Evolutionary conservation across 1,140 invertebrate genomes (phyloP).

Genomic region (Sycophaga agraensis): DNA sequence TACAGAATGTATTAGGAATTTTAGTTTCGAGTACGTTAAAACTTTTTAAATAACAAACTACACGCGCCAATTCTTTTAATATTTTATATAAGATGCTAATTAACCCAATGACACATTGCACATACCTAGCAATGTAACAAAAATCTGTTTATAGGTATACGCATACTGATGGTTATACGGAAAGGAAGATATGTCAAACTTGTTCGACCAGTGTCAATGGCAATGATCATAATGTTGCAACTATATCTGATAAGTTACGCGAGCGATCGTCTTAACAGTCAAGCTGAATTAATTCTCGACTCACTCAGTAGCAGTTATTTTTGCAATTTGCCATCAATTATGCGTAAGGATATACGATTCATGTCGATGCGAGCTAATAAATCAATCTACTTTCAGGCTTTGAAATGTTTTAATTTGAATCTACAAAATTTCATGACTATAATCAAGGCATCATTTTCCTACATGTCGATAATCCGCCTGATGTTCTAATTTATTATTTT

Average conservation of each 20-base stretch:
- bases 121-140: neutral
- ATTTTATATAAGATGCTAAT: too few species aligned
- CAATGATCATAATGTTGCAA: slow-evolving; percentile 32
- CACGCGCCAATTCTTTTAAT: too few species aligned
- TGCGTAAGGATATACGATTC: slow-evolving; percentile 33
- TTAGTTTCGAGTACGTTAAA: too few species aligned
- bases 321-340: slow-evolving; percentile 31
- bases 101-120: neutral
- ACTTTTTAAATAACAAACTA: too few species aligned
- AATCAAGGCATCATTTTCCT: slow-evolving; percentile 36
- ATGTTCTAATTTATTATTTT: too few species aligned
- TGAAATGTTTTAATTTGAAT: slow-evolving; percentile 35
- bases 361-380: slow-evolving; percentile 34
- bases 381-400: slow-evolving; percentile 33
- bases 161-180: slow-evolving; percentile 31
- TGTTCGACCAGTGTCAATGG: slow-evolving; percentile 19
- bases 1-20: too few species aligned
- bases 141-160: slow-evolving; percentile 34
- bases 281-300: slow-evolving; percentile 26
- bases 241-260: slow-evolving; percentile 35
- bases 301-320: slow-evolving; percentile 32
- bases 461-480: slow-evolving; percentile 37
- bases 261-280: slow-evolving; percentile 32
- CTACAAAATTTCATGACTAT: slow-evolving; percentile 38
- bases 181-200: neutral